A percentile compares a stretch with the other conserved stretches of the same genome.
These are phyloP conservation scores for Lamprologus speciosus DNA, from an alignment of 2,113 vertebrate genomes.

Conservation along the genomic window DNA sequence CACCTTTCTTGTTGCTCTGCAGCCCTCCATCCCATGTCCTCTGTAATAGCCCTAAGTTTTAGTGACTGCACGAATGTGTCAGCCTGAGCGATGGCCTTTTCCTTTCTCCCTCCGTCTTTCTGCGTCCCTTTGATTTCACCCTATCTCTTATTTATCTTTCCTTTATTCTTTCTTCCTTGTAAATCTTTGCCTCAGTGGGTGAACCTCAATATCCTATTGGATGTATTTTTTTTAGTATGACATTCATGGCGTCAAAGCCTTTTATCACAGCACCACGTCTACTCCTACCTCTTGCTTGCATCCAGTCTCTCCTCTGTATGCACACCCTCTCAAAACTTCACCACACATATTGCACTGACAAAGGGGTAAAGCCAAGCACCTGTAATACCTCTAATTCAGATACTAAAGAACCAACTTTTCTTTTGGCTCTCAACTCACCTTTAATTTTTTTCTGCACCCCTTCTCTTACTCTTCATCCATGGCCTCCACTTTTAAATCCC, in stretches of 20 bases:
- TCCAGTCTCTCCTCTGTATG: neutral
- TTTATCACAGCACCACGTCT: constrained; percentile 32
- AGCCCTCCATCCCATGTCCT: neutral
- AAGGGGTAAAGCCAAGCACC: neutral
- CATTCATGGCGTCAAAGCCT: constrained; percentile 51
- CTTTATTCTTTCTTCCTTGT: neutral
- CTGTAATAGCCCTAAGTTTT: constrained; percentile 13
- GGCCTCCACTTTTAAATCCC: neutral
- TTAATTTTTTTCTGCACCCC: neutral
- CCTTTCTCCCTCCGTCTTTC: neutral
- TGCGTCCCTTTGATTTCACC: neutral
- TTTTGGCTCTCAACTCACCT: neutral
- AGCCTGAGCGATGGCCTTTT: constrained; percentile 12
- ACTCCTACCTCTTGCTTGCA: neutral
- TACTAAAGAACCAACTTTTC: constrained; percentile 7
- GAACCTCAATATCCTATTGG: constrained; percentile 39
- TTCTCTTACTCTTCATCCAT: neutral
- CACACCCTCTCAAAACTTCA: neutral
- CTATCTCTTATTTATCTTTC: constrained; percentile 5
- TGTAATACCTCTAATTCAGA: neutral
- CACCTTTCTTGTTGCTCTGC: neutral
- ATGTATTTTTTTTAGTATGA: constrained; percentile 64
- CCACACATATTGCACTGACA: neutral
- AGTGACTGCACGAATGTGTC: constrained; percentile 7
- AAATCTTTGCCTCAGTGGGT: constrained; percentile 12